Base-by-base conservation (phyloP, 92 coral and sea anemone species). In the Phenganax stokvisi region DNA sequence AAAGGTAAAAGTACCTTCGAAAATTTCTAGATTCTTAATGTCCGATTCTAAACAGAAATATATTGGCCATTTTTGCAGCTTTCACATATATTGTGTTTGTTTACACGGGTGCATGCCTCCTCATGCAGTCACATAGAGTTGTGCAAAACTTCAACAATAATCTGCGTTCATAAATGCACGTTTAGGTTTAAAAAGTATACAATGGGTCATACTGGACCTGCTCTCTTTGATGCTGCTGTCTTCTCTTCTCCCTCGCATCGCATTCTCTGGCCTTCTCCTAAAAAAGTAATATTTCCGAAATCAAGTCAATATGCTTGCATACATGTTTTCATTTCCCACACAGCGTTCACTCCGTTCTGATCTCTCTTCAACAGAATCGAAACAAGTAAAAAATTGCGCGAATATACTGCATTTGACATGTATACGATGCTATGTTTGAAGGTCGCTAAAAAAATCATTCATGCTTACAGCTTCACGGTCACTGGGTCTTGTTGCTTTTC, bases 171-270 rank as follows among this genome's bases (percentile, higher is more conserved):
- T 31, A 20, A 20, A 20, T 20, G 25, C 25, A 20, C 25, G 25
- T 53, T 6, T 25, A 11, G 56, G 55, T 12, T 5, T 17, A 16
- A 20, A 31, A 13, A 12, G 47, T 57, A 86, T 25, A 16, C 65
- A 16, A 8, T 17, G 74, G 51, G 58, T 12, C 47, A 37, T 37
- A 37, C 47, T 37, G 47, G 57, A 96, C 99, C 99, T 96, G 97
- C n/a, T 96, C 85, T 57, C 90, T 91, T 71, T 88, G 86, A 73
- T 92, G 83, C 76, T 96, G 97, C 70, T 81, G 90, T 61, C 99
- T 87, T 83, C 99, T 91, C 73, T 97, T 96, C 81, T 96, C 99
- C 8, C 99, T 85, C 51, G 97, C 99, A 81, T 96, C 97, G 53
- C 77, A 10, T 54, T 88, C 92, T 66, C 83, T 87, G 61, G 76